phyloP scores from a whole-genome alignment of 2,797 vertebrate genomes.

The Gallinago stenura region DNA sequence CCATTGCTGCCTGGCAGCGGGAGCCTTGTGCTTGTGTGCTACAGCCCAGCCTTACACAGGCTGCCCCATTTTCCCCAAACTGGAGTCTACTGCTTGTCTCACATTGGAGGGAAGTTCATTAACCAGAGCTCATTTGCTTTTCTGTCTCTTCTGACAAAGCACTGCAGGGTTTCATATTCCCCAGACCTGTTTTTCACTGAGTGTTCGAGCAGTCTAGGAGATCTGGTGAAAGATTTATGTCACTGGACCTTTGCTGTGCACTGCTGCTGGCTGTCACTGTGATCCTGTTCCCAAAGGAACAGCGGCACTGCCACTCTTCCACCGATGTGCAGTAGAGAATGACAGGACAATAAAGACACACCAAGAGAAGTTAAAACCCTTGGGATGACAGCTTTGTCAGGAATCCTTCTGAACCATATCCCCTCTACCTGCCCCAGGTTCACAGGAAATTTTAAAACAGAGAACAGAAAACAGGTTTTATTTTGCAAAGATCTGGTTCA shows the following conservation, averaged over 20 bases:
- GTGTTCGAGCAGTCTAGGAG: neutral
- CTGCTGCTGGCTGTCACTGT: neutral
- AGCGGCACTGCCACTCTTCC: neutral
- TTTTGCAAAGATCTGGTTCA: neutral
- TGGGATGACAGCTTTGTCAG: neutral
- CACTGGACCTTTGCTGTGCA: neutral
- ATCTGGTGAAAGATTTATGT: neutral
- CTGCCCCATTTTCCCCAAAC: neutral
- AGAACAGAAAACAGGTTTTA: neutral
- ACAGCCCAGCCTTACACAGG: neutral
- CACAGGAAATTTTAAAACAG: neutral
- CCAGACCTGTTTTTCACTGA: neutral
- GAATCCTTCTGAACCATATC: neutral
- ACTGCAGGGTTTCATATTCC: neutral
- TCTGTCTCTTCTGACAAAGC: neutral
- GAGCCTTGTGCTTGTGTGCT: neutral
- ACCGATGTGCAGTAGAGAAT: accelerated
- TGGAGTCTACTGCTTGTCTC: neutral
- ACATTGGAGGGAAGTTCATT: neutral
- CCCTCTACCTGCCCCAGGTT: neutral
- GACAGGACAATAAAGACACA: neutral
- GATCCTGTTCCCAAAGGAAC: neutral
- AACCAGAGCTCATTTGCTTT: neutral
- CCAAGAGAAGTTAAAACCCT: neutral
- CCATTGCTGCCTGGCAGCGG: neutral